These are phyloP conservation scores for Sarcophaga bullata DNA, from an alignment of 1,140 invertebrate genomes.

Conservation along the genomic window DNA sequence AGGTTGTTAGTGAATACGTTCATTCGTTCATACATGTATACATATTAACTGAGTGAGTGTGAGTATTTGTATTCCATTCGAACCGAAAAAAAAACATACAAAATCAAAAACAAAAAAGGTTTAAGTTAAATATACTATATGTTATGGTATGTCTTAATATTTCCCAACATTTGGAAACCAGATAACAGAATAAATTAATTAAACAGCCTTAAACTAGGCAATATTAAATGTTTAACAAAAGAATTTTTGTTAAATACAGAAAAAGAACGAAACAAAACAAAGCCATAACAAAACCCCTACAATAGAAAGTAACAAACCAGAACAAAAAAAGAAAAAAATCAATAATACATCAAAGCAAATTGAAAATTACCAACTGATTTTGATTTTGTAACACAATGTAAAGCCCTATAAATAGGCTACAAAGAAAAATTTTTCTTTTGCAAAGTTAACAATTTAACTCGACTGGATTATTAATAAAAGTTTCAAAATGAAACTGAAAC, in stretches of 20 bases:
- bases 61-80: neutral
- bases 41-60: neutral
- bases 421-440: no score
- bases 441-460: no score
- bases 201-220: slow-evolving; percentile 33
- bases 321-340: neutral
- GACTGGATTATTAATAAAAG: no score
- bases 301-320: no score
- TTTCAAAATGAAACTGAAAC: no score
- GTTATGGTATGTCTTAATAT: neutral
- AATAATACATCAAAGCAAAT: slow-evolving; percentile 10
- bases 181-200: slow-evolving; percentile 36
- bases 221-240: slow-evolving; percentile 1
- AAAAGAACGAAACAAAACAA: no score
- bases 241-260: neutral
- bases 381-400: neutral
- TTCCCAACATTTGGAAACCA: neutral
- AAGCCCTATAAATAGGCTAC: neutral
- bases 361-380: neutral
- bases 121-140: slow-evolving; percentile 2
- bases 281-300: no score
- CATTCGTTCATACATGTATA: neutral
- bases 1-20: neutral
- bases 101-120: neutral
- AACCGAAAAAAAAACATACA: no score